A percentile compares a stretch with the other conserved stretches of the same genome.
phyloP scores from a whole-genome alignment of 2,797 vertebrate species.

The Cercopithecus mitis region DNA sequence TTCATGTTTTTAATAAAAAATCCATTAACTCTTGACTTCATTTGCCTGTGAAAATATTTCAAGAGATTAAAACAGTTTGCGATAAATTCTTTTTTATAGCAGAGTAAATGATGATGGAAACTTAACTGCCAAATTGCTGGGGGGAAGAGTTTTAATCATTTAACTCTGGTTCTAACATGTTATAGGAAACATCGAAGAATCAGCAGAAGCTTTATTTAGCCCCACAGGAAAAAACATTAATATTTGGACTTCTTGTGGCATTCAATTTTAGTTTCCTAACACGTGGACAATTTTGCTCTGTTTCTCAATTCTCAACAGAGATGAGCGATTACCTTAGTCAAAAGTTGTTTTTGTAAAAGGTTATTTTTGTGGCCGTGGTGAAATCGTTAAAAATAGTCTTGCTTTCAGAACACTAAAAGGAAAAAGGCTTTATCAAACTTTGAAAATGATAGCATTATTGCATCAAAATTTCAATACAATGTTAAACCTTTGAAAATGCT shows the following conservation, averaged over 20 bases:
- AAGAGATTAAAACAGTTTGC: background rate
- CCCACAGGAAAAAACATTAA: slow-evolving; percentile 64
- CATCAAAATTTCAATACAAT: slow-evolving; percentile 21
- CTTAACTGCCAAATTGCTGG: background rate
- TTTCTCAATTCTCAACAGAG: slow-evolving; percentile 24
- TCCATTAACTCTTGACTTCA: accelerated
- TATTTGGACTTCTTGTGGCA: slow-evolving; percentile 54
- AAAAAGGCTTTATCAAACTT: slow-evolving; percentile 52
- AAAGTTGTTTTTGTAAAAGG: slow-evolving; percentile 61
- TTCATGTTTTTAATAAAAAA: background rate
- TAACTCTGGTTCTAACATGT: background rate
- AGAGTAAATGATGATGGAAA: slow-evolving; percentile 35
- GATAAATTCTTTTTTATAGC: background rate
- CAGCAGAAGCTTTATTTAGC: slow-evolving; percentile 68
- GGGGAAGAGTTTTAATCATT: background rate
- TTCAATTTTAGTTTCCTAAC: slow-evolving; percentile 57
- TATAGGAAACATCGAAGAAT: slow-evolving; percentile 68
- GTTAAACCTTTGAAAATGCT: slow-evolving; percentile 55
- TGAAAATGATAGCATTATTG: slow-evolving; percentile 6
- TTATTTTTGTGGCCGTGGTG: slow-evolving; percentile 7
- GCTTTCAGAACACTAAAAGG: slow-evolving; percentile 55
- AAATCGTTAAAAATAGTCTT: slow-evolving; percentile 62
- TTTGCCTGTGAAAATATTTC: slow-evolving; percentile 33
- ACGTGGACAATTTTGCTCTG: slow-evolving; percentile 55
- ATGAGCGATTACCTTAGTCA: slow-evolving; percentile 48